These are phyloP conservation scores for Pterostichus niger DNA, from an alignment of 2,888 invertebrate species.

Conservation along the genomic window DNA sequence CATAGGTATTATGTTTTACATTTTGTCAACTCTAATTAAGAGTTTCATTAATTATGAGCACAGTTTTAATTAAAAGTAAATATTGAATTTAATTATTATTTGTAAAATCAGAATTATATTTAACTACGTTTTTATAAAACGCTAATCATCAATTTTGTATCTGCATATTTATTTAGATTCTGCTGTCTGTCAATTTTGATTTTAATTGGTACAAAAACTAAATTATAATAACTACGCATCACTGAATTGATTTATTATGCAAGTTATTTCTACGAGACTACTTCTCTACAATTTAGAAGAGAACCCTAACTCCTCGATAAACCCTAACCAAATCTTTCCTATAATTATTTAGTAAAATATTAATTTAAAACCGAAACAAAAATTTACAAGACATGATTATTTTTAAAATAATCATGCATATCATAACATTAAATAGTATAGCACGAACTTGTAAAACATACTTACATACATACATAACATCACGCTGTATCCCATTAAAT, in stretches of 20 bases:
- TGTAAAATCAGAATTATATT: background rate
- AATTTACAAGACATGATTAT: too few species aligned
- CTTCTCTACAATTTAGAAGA: too few species aligned
- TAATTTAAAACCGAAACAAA: too few species aligned
- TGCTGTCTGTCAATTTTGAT: conserved; percentile 4
- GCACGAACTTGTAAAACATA: too few species aligned
- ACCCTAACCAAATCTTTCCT: too few species aligned
- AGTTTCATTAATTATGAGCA: conserved; percentile 10
- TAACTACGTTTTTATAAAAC: conserved; percentile 7
- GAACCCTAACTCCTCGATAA: too few species aligned
- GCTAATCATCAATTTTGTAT: conserved; percentile 18
- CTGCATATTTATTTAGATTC: background rate
- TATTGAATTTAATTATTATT: background rate
- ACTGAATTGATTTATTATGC: background rate
- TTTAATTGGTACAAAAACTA: conserved; percentile 26
- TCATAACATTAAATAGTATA: too few species aligned
- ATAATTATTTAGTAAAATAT: too few species aligned
- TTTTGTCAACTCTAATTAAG: conserved; percentile 3
- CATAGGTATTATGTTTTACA: background rate
- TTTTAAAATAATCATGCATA: too few species aligned
- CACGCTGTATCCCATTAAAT: too few species aligned
- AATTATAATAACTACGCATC: background rate
- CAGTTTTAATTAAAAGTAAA: conserved; percentile 19
- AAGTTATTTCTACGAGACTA: too few species aligned
- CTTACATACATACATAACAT: too few species aligned